Conservation (phyloP, 2,888 invertebrate genomes). For the Caenorhabditis parvicauda region DNA sequence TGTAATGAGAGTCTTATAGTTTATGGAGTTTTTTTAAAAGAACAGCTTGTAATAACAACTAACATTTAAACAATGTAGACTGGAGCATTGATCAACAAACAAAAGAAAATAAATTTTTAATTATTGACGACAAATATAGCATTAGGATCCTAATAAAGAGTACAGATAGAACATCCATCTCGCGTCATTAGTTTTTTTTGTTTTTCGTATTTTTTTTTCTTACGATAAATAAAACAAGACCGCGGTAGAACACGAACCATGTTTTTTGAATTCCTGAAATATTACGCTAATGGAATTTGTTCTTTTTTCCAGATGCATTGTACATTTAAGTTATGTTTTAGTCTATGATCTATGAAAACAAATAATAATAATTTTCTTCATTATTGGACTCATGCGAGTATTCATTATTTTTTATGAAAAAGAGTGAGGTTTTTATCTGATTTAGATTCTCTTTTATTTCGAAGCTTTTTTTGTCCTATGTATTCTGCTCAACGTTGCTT, state of each 20-base stretch:
- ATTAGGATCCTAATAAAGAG: background rate
- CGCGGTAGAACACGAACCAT: background rate
- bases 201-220: background rate
- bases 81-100: too few relatives aligned
- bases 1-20: too few relatives aligned
- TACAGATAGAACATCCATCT: background rate
- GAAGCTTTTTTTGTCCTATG: background rate
- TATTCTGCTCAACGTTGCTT: slow-evolving; percentile 7
- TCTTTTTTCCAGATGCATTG: too few relatives aligned
- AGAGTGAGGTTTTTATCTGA: background rate
- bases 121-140: too few relatives aligned
- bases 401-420: background rate
- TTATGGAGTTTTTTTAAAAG: too few relatives aligned
- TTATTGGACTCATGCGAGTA: slow-evolving; percentile 1
- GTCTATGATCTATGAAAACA: too few relatives aligned
- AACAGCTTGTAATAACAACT: too few relatives aligned
- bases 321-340: too few relatives aligned
- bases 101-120: too few relatives aligned
- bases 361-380: slow-evolving; percentile 5
- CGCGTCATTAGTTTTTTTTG: background rate
- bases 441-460: background rate
- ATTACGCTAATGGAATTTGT: too few relatives aligned
- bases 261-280: too few relatives aligned
- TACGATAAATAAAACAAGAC: background rate
- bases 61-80: too few relatives aligned